Evolutionary conservation across 2,113 vertebrate genomes (phyloP), one percentile per base, ranked within the genome.

Genomic region (Colistium nudipinnis): DNA sequence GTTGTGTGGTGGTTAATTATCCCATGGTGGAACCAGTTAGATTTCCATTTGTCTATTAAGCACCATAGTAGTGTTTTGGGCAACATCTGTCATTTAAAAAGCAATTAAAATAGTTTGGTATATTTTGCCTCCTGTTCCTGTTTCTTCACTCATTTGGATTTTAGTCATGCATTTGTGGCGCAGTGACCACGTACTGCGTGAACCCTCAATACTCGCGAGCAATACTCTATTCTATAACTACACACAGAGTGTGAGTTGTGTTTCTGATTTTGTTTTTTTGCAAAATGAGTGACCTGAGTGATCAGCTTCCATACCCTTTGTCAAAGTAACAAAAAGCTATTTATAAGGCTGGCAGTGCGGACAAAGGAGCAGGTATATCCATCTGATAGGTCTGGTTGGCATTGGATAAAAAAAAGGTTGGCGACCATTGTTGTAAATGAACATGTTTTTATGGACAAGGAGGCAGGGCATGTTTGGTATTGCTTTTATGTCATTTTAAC

Each of bases 381-480:
- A 20, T 59, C 13, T 57, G 35, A 52, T 8, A 31, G 12, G 20
- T 16, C 43, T 17, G 35, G 35, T 17, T 9, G 7, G 12, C 22
- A 48, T 52, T 31, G 28, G 6, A 13, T 10, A 19, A 30, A 28
- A 43, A 43, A 28, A 9, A 39, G 12, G 16, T 41, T 48, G 27
- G 33, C 19, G 33, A 47, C 4, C 16, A 6, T 4, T 31, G 33
- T 39, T 36, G 3, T 33, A 6, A 24, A 19, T 38, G 13, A 47
- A 60, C 9, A 24, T 24, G n/a, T 56, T 14, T 41, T 20, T 45
- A 62, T 20, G 25, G 30, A 22, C 14, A 48, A 30, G 43, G 9
- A 7, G 57, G 49, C 11, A 14, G 64, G 7, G 1, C 39, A 57
- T 45, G 30, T 44, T 38, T 71, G 66, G 35, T 62, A 70, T 63